Conservation (phyloP, 2,888 invertebrate genomes). For the Orthosia gothica region DNA sequence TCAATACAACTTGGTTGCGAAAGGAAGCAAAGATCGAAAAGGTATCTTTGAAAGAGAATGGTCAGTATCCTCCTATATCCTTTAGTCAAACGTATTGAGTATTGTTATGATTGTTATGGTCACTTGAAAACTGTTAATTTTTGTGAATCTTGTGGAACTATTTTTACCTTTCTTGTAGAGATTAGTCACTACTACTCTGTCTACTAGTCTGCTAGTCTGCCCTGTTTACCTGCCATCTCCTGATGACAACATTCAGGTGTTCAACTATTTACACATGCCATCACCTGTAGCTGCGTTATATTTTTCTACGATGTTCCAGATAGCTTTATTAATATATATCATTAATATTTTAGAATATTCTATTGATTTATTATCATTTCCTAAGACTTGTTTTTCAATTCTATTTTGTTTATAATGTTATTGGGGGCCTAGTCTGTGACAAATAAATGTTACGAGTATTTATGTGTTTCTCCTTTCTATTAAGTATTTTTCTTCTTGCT, state of each 20-base stretch:
- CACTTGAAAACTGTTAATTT: neutral
- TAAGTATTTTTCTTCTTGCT: neutral
- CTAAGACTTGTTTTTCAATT: neutral
- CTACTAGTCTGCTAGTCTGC: neutral
- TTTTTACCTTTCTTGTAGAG: neutral
- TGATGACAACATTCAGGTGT: neutral
- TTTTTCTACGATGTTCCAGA: too few relatives aligned
- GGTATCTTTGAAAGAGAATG: neutral
- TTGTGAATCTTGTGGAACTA: neutral
- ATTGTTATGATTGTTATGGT: neutral
- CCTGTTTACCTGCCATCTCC: neutral
- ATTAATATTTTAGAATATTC: too few relatives aligned
- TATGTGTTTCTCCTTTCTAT: neutral
- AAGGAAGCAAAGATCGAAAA: neutral
- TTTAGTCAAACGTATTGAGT: neutral
- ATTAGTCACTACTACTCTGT: too few relatives aligned
- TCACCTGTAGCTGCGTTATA: too few relatives aligned
- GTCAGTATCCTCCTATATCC: neutral
- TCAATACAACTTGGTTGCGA: constrained; percentile 1
- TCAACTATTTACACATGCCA: neutral
- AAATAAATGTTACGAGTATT: neutral
- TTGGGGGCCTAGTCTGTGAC: neutral
- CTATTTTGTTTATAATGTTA: neutral
- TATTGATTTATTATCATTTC: too few relatives aligned
- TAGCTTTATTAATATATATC: too few relatives aligned